Percentiles rank a stretch among this genome's conserved stretches.
These are phyloP conservation scores for Clistopyga incitator DNA, from an alignment of 2,888 invertebrate genomes.

Conservation along the genomic window DNA sequence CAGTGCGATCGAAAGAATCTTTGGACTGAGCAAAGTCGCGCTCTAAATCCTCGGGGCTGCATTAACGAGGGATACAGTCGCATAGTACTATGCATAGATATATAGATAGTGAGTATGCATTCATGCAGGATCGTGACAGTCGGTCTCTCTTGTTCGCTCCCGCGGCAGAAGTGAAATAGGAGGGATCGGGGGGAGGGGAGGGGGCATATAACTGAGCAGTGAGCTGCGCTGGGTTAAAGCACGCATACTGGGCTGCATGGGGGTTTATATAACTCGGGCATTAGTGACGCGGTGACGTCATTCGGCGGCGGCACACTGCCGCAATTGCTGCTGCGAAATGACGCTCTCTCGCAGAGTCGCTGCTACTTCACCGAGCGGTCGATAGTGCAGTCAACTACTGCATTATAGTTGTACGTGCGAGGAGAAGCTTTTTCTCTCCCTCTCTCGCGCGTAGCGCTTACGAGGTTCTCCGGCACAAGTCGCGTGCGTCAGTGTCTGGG, in stretches of 20 bases:
- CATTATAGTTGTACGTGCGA: conserved; percentile 42
- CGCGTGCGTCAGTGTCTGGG: neutral
- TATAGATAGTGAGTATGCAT: conserved; percentile 21
- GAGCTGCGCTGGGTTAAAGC: conserved; percentile 61
- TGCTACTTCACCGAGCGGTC: conserved; percentile 52
- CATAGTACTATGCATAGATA: conserved; percentile 30
- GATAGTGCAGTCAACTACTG: conserved; percentile 69
- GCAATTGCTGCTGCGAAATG: conserved; percentile 55
- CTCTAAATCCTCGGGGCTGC: conserved; percentile 11
- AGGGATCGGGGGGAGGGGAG: neutral
- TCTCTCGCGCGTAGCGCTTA: neutral
- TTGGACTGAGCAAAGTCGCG: neutral
- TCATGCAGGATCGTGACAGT: conserved; percentile 52
- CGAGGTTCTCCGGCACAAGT: neutral
- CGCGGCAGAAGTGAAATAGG: neutral
- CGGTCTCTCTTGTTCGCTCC: conserved; percentile 11
- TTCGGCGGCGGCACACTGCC: conserved; percentile 58
- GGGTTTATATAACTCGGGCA: conserved; percentile 82
- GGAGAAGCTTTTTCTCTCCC: conserved; percentile 7
- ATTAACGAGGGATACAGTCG: conserved; percentile 5
- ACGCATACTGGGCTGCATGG: conserved; percentile 73
- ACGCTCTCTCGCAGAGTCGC: conserved; percentile 37
- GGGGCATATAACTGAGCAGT: conserved; percentile 51
- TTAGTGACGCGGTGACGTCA: conserved; percentile 79
- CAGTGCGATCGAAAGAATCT: conserved; percentile 18